Base-by-base conservation (phyloP, 2,888 invertebrate genomes). In the Cremastinae sp. region DNA sequence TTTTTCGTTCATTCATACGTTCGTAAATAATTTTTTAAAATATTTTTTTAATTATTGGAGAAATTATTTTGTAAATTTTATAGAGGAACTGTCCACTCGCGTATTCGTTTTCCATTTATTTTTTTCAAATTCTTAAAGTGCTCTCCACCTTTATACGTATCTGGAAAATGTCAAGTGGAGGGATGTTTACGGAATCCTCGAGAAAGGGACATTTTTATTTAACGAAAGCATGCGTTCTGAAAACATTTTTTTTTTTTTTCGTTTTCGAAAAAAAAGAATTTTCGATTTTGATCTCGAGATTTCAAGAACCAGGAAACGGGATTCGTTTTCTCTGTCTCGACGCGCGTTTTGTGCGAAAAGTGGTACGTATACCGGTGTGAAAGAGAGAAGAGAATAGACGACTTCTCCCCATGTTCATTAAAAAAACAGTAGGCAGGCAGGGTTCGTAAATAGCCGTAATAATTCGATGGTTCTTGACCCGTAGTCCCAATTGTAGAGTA, bases 371-470 rank as follows among this genome's bases (percentile, higher is more conserved):
- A 18, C 68, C 59, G 59, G 43, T 43, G 62, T 14, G 1, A 43
- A 41, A 47, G 47, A 70, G 62, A 43, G 59, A 51, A 41, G 43
- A 39, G 41, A 64, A 51, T 74, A 55, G 71, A 51, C 41, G 59
- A 65, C 70, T 75, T 69, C 59, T 75, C 68, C 70, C 78, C 78
- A 83, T 82, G 80, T 87, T 28, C 86, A 86, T 88, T 85, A 87
- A 83, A 87, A 87, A 88, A 87, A 85, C 87, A 87, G 86, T 84
- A 83, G 82, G 79, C 78, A 79, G 74, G 78, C 78, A 79, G 74
- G 78, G 74, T 74, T 82, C 84, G 87, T 87, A 88, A 88, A 89
- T 87, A 87, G 84, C 84, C 77, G 85, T 85, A 86, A 87, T 86
- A 85, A 87, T 87, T 81, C 83, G 71, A 71, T 78, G 80, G 79